phyloP scores from a whole-genome alignment of 2,888 invertebrate species.

The Synergus umbraculus region DNA sequence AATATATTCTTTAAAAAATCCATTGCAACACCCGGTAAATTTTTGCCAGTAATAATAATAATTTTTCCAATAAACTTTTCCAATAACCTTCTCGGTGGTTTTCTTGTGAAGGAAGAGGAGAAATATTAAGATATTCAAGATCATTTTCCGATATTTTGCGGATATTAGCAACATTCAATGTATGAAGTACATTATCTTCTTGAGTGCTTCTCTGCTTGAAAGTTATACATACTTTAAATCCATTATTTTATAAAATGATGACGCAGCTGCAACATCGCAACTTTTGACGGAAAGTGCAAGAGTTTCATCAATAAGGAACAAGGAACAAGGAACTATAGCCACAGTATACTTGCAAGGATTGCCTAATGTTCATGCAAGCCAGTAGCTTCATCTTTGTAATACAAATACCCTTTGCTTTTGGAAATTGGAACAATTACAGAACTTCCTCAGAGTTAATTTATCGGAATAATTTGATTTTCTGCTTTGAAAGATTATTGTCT shows the following conservation, averaged over 20 bases:
- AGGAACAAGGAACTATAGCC: constrained; percentile 1
- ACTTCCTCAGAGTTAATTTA: constrained; percentile 12
- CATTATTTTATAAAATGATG: neutral
- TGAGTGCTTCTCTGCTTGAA: neutral
- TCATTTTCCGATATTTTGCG: constrained; percentile 11
- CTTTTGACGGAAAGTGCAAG: constrained; percentile 7
- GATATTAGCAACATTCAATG: constrained; percentile 19
- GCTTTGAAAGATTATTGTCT: neutral
- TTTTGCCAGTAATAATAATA: too few relatives aligned
- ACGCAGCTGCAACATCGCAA: neutral
- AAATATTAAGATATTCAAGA: constrained; percentile 7
- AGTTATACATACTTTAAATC: constrained; percentile 6
- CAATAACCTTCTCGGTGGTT: constrained; percentile 4
- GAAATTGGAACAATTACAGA: neutral
- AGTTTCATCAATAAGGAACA: constrained; percentile 1
- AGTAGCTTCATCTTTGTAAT: neutral
- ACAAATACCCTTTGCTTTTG: neutral
- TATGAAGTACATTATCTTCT: neutral
- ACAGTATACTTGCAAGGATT: neutral
- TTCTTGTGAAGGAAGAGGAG: neutral
- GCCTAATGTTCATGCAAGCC: neutral
- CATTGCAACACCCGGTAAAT: too few relatives aligned
- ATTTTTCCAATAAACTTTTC: neutral
- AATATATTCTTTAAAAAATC: too few relatives aligned
- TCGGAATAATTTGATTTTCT: neutral